Conservation (phyloP, 2,888 invertebrate species). For the Leptura quadrifasciata region DNA sequence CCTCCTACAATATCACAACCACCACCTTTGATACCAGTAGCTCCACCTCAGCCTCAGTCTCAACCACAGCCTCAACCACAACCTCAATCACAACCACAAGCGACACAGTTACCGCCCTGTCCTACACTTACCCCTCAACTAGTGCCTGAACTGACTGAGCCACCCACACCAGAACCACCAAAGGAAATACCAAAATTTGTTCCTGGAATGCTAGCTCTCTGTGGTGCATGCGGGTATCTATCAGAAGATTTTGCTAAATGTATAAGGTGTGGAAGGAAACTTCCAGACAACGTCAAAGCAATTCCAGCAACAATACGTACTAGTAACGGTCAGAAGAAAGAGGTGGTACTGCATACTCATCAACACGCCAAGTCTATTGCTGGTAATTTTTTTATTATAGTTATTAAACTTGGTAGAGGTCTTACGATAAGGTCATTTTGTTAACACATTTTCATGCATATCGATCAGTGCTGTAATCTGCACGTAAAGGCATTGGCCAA, state of each 20-base stretch:
- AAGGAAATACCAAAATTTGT: slow-evolving; percentile 77
- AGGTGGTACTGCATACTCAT: slow-evolving; percentile 41
- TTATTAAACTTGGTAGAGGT: too few relatives aligned
- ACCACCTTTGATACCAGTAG: slow-evolving; percentile 35
- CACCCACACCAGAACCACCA: slow-evolving; percentile 75
- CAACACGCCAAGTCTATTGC: slow-evolving; percentile 18
- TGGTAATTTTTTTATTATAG: slow-evolving; percentile 10
- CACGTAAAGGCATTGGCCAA: too few relatives aligned
- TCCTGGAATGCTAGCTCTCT: slow-evolving; percentile 86
- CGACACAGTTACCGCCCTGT: slow-evolving; percentile 20
- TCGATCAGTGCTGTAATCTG: too few relatives aligned
- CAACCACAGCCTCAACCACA: slow-evolving; percentile 41
- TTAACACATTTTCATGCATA: too few relatives aligned
- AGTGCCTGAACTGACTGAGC: slow-evolving; percentile 42
- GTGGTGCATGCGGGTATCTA: slow-evolving; percentile 86
- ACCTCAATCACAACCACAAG: slow-evolving; percentile 30
- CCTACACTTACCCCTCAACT: slow-evolving; percentile 19
- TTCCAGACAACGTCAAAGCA: slow-evolving; percentile 83
- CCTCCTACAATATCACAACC: slow-evolving; percentile 26
- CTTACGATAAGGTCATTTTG: too few relatives aligned
- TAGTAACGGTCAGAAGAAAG: slow-evolving; percentile 55
- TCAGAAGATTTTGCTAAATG: slow-evolving; percentile 88
- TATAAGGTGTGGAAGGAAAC: slow-evolving; percentile 76
- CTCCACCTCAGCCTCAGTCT: neutral
- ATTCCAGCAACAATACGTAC: slow-evolving; percentile 63